Percentiles rank a stretch among this genome's conserved stretches.
Evolutionary conservation across 2,113 vertebrate species (phyloP).

Genomic region (Charadrius vociferus): DNA sequence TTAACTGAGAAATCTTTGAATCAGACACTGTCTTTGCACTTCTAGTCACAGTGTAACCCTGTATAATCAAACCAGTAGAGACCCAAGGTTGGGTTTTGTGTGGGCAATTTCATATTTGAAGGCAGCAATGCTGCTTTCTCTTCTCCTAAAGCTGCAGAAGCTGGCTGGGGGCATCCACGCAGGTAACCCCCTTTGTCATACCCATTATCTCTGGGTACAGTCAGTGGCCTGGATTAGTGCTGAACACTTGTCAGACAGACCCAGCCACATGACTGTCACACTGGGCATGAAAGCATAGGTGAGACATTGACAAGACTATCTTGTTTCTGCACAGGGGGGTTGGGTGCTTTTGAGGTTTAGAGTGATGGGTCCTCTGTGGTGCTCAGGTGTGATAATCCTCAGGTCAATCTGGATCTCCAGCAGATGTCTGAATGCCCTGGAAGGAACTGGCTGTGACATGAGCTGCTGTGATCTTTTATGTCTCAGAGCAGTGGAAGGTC

Average conservation of each 20-base stretch:
- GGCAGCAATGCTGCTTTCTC: not conserved
- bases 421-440: not conserved
- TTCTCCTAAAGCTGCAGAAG: not conserved
- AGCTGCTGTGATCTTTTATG: not conserved
- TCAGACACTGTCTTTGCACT: not conserved
- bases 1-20: not conserved
- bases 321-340: not conserved
- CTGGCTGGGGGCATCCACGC: not conserved
- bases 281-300: not conserved
- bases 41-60: not conserved
- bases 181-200: not conserved
- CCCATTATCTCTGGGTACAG: not conserved
- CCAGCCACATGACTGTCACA: not conserved
- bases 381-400: not conserved
- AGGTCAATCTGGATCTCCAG: not conserved
- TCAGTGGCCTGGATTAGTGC: not conserved
- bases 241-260: not conserved
- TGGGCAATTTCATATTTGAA: not conserved
- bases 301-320: not conserved
- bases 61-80: not conserved
- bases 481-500: not conserved
- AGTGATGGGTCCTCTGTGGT: not conserved
- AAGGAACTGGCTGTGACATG: not conserved
- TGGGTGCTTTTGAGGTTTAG: not conserved
- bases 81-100: not conserved